Percentiles rank a stretch among this genome's conserved stretches.
Conservation (phyloP, 1,140 invertebrate genomes). For the Ostrea denselamellosa region DNA sequence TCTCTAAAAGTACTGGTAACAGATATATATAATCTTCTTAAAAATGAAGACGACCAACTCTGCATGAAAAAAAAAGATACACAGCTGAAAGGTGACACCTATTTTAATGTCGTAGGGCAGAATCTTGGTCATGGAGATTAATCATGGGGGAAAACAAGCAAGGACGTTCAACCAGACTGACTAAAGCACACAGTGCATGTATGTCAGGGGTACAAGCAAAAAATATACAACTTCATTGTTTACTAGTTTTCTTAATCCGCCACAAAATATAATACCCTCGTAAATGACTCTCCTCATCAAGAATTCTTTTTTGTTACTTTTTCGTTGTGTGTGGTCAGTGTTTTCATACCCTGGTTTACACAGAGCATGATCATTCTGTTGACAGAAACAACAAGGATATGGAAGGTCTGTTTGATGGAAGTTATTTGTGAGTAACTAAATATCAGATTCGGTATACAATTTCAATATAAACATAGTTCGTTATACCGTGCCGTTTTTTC, state of each 20-base stretch:
- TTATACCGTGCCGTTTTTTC: neutral
- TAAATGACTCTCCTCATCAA: neutral
- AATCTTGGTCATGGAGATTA: conserved; percentile 1
- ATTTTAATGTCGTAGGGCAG: neutral
- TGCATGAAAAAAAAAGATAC: too few relatives aligned
- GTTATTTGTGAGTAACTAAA: neutral
- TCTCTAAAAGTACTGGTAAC: too few relatives aligned
- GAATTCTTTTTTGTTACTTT: too few relatives aligned
- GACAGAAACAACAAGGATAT: neutral
- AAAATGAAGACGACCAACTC: too few relatives aligned
- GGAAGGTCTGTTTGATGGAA: neutral
- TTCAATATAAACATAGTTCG: neutral
- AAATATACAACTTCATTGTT: neutral
- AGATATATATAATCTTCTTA: too few relatives aligned
- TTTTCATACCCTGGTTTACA: neutral
- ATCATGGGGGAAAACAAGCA: neutral
- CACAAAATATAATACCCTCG: neutral
- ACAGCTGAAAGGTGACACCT: neutral
- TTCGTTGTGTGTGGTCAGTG: conserved; percentile 21
- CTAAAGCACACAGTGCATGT: neutral
- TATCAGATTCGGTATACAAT: neutral
- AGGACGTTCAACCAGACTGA: neutral
- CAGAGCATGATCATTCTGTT: neutral
- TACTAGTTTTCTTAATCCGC: conserved; percentile 20
- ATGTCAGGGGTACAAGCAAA: neutral